Evolutionary conservation across 2,113 vertebrate species (phyloP), one percentile per base, ranked within the genome.

Genomic region (Sylvia atricapilla): DNA sequence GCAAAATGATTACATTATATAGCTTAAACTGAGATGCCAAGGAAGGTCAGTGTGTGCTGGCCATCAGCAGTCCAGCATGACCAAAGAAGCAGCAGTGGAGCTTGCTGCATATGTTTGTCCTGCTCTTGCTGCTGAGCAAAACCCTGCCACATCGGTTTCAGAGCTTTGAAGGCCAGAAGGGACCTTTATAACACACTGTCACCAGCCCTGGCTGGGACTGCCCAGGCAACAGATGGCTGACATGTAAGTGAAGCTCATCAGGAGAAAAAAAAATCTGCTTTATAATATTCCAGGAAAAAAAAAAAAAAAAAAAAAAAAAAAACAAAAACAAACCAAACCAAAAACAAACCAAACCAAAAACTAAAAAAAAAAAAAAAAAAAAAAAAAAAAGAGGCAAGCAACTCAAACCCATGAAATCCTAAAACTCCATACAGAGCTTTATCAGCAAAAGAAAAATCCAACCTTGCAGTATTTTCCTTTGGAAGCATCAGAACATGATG

Each of bases 161-260:
- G 90, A 78, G 85, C 73, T 95, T 68, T 89, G 85, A 91, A 94
- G 83, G 88, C 75, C 88, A 96, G 93, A 93, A 96, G 94, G 94
- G 93, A 93, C 83, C 82, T 86, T 90, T 94, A 84, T 88, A 93
- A 96, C 79, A 90, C 0, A 1, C 49, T 2, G 0, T 78, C 90
- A 86, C 25, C 53, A 89, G 76, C 64, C 43, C 90, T 95, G 87
- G 87, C 88, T 90, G 79, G 64, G 90, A 41, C 88, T 96, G 79
- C 83, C 79, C 2, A 2, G 92, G 90, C 96, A 97, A 96, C 95
- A 96, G 92, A 95, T 94, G 92, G 92, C 93, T 84, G 83, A 93
- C 93, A 93, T 87, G 69, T 49, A 87, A 92, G 84, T 10, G 1
- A 87, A 95, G 74, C 81, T 89, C 84, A 94, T 91, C 66, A 89